Base-by-base conservation (phyloP, 2,888 invertebrate species). In the Metacarcinus magister region DNA sequence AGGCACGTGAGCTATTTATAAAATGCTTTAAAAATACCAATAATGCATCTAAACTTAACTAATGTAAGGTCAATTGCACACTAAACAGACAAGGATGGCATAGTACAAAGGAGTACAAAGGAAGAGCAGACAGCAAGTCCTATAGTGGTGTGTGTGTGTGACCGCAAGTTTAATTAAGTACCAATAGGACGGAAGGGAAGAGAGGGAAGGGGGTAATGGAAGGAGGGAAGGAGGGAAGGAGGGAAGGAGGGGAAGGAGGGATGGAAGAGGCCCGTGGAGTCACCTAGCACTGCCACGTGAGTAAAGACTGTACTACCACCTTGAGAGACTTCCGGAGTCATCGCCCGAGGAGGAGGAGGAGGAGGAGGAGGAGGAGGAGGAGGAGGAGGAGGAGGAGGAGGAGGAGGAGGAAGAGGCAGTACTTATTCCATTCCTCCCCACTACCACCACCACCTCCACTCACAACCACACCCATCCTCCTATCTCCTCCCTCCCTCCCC, bases 271-370 rank as follows among this genome's bases (percentile, higher is more conserved):
- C 23, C 7, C n/a, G 0, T 67, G 67, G 19, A 0, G 19, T 67
- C 67, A 5, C 23, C 16, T 23, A 16, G 5, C 13, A 8, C 5
- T 5, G 19, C 23, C 54, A 54, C 54, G 10, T 54, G 54, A 54
- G 16, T 16, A 54, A 67, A 67, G 67, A 4, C n/a, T n/a, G n/a
- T n/a, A 67, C 67, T 67, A 16, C 28, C 28, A 2, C 82, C 32
- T 32, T 32, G 75, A 32, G 82, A 32, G 28, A 32, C 82, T 82
- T 82, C 82, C 82, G 82, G 82, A 82, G 82, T 82, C 82, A 82
- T 82, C 82, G 82, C 82, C 82, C 82, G 32, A 13, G 32, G 7
- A 82, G 32, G 28, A 75, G n/a, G 28, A 75, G 75, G 5, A 28
- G 28, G n/a, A n/a, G 75, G 1, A 75, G 28, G 75, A n/a, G n/a